Evolutionary conservation across 2,113 vertebrate genomes (phyloP).

Genomic region (Diadophis punctatus): DNA sequence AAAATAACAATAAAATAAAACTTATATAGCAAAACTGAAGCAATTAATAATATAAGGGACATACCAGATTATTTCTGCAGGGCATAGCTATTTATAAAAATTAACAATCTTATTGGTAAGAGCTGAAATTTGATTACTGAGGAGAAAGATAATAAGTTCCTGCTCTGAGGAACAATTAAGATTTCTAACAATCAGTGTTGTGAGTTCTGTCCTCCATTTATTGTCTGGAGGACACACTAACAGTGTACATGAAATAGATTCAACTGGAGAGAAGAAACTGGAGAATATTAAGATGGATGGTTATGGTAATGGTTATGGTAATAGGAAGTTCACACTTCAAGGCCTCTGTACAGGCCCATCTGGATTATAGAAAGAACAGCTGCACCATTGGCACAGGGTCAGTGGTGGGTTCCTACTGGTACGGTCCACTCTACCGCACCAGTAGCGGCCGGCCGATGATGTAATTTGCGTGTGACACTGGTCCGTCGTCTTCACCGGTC

Average conservation of each 20-base stretch:
- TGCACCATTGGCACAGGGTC: background rate
- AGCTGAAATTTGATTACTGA: background rate
- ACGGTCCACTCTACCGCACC: no score
- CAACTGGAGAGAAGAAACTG: background rate
- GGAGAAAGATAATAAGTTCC: background rate
- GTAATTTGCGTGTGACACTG: no score
- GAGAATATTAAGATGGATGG: background rate
- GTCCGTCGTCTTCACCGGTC: no score
- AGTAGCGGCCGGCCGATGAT: no score
- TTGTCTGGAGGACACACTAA: background rate
- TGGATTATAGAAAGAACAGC: background rate
- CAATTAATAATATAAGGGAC: background rate
- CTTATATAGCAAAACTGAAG: background rate
- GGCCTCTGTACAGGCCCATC: background rate
- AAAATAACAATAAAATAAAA: background rate
- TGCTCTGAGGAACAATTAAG: background rate
- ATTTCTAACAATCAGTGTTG: background rate
- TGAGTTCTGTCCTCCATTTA: background rate
- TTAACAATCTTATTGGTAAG: background rate
- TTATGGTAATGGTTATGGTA: background rate
- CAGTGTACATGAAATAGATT: background rate
- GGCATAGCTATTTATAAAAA: background rate
- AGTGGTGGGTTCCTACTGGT: no score
- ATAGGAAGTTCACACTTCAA: background rate
- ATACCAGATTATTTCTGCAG: background rate